A percentile compares a stretch with the other conserved stretches of the same genome.
phyloP scores from a whole-genome alignment of 2,888 invertebrate species.

The Zaprionus bogoriensis region DNA sequence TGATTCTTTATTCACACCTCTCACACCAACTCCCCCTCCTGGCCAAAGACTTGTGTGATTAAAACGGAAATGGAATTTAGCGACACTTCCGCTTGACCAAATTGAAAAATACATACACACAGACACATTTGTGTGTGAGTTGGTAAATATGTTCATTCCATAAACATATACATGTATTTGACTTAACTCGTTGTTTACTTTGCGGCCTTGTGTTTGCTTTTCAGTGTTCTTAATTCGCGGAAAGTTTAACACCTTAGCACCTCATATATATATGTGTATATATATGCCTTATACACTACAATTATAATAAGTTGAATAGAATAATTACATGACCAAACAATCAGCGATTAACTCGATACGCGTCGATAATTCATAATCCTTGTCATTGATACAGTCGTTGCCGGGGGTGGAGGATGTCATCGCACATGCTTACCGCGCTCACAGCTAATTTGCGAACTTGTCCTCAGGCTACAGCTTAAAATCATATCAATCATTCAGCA shows the following conservation, averaged over 20 bases:
- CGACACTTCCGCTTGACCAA: conserved; percentile 56
- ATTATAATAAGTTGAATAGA: too few relatives aligned
- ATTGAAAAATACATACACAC: conserved; percentile 19
- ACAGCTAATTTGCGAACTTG: neutral
- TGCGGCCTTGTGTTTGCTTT: too few relatives aligned
- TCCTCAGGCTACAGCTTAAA: neutral
- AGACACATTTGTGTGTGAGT: neutral
- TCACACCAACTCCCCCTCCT: neutral
- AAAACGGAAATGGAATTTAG: conserved; percentile 57
- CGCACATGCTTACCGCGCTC: neutral
- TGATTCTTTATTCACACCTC: neutral
- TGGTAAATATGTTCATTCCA: too few relatives aligned
- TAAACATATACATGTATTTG: too few relatives aligned
- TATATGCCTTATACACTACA: too few relatives aligned
- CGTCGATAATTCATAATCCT: too few relatives aligned
- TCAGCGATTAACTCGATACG: neutral
- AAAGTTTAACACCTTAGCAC: too few relatives aligned
- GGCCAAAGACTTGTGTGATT: neutral
- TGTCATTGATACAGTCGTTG: neutral
- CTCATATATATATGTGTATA: too few relatives aligned
- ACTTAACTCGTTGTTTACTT: neutral
- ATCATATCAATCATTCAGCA: neutral
- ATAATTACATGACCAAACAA: too few relatives aligned
- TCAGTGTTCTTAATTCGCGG: too few relatives aligned
- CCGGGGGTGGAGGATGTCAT: neutral